Evolutionary conservation across 30 jellyfish, hydroid and myxozoan species (phyloP), one percentile per base, ranked within the genome.

Genomic region (Nemopilema nomurai): DNA sequence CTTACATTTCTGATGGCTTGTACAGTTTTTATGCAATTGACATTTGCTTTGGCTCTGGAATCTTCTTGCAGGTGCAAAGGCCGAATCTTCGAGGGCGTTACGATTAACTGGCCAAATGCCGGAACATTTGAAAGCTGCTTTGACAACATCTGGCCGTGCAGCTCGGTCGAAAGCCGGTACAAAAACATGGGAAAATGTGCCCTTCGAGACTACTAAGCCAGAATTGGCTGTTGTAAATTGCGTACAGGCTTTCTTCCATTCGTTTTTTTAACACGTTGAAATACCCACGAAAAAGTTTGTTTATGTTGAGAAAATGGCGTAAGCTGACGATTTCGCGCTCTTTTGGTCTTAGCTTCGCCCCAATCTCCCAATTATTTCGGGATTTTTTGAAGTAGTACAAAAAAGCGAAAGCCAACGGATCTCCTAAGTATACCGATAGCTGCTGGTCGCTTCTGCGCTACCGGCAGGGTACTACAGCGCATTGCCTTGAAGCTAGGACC

Each of bases 71-170:
- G 87, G 77, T 51, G 78, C 87, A 62, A 77, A 77, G 32, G 41
- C 18, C 20, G 87, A 57, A 16, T 13, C 25, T 20, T 73, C 81
- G 27, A 72, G 41, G 41, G 81, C 87, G 26, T 23, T 52, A 28
- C 80, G 62, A 28, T 82, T 53, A 4, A 81, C 83, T 9, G 90
- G 90, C 90, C 90, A 64, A 31, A 68, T 81, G 9, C 85, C 86
- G 13, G 86, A 25, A 23, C 64, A 67, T 82, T 50, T 52, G 62
- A 74, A 84, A 18, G 87, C 49, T 20, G 77, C 52, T 51, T 69
- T 84, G 73, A 74, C 26, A 65, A 51, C 76, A 63, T 84, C 92
- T 9, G 87, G 77, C 64, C 87, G 62, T 8, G 87, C 87, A 4
- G 87, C 18, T 62, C 41, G 32, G 78, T 57, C 87, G 30, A 53